Conservation (phyloP, 2,113 vertebrate species). For the Trinectes maculatus region DNA sequence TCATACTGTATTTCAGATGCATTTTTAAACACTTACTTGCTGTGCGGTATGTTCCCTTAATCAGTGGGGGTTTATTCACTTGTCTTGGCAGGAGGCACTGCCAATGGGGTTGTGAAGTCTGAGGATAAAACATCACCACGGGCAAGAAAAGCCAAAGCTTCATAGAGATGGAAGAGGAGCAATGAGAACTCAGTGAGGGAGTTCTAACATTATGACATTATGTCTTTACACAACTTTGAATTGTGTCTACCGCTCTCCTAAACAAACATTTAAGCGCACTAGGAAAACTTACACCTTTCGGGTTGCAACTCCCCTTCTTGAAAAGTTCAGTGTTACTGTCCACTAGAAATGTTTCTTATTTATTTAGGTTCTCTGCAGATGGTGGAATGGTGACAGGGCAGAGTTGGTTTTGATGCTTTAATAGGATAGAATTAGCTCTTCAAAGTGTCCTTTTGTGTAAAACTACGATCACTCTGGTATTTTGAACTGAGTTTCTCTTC, state of each 20-base stretch:
- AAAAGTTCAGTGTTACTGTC: slow-evolving; percentile 53
- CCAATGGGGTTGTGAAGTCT: slow-evolving; percentile 82
- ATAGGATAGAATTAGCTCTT: slow-evolving; percentile 60
- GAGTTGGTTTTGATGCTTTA: slow-evolving; percentile 71
- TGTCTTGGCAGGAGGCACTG: slow-evolving; percentile 72
- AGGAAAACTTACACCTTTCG: slow-evolving; percentile 60
- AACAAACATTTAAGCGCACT: slow-evolving; percentile 62
- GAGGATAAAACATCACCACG: slow-evolving; percentile 82
- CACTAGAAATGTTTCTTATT: slow-evolving; percentile 42
- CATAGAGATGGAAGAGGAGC: slow-evolving; percentile 61
- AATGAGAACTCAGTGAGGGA: slow-evolving; percentile 22
- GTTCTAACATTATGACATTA: slow-evolving; percentile 55
- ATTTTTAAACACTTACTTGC: too few relatives aligned
- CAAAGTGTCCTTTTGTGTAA: slow-evolving; percentile 74
- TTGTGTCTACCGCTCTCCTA: slow-evolving; percentile 58
- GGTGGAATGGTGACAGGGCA: slow-evolving; percentile 28
- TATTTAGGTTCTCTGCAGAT: slow-evolving; percentile 31
- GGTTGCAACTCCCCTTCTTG: slow-evolving; percentile 31
- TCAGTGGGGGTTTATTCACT: slow-evolving; percentile 3
- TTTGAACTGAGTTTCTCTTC: slow-evolving; percentile 47
- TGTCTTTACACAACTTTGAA: slow-evolving; percentile 60
- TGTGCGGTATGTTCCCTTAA: neutral
- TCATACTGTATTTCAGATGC: too few relatives aligned
- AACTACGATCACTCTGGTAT: slow-evolving; percentile 50
- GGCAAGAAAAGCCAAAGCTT: slow-evolving; percentile 84